These are phyloP conservation scores for Pitangus sulphuratus DNA, from an alignment of 2,797 vertebrate genomes.

Conservation along the genomic window DNA sequence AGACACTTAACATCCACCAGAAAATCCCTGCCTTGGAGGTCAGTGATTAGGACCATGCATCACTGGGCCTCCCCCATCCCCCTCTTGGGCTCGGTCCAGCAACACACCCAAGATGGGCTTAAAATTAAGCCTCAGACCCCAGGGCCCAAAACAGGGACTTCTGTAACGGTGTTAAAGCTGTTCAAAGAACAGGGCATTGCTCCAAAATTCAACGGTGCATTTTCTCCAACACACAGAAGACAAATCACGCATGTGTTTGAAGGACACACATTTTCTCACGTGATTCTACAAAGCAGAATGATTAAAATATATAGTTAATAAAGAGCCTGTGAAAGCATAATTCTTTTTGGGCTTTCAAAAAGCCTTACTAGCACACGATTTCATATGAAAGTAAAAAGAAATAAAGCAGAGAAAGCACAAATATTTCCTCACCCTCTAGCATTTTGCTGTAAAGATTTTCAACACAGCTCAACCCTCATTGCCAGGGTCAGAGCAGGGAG, in stretches of 20 bases:
- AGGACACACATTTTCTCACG: accelerated
- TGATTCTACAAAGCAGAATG: background rate
- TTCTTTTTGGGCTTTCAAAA: background rate
- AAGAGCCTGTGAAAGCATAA: background rate
- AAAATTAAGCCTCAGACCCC: background rate
- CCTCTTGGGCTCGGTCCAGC: background rate
- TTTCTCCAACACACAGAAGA: background rate
- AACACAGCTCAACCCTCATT: background rate
- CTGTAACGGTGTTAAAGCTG: background rate
- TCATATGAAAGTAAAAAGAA: background rate
- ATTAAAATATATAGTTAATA: background rate
- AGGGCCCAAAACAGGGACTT: background rate
- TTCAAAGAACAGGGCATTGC: background rate
- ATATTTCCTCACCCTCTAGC: background rate
- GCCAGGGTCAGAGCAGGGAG: background rate
- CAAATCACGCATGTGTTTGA: background rate
- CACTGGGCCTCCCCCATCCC: background rate
- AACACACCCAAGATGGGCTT: background rate
- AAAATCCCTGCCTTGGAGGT: background rate
- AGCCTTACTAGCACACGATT: background rate
- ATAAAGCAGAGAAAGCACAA: background rate
- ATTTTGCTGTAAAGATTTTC: background rate
- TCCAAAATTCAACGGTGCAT: accelerated
- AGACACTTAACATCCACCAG: background rate
- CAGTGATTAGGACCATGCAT: background rate